Percentiles rank a stretch among this genome's conserved stretches.
Evolutionary conservation across 2,888 invertebrate species (phyloP).

Genomic region (Zeuzera pyrina): DNA sequence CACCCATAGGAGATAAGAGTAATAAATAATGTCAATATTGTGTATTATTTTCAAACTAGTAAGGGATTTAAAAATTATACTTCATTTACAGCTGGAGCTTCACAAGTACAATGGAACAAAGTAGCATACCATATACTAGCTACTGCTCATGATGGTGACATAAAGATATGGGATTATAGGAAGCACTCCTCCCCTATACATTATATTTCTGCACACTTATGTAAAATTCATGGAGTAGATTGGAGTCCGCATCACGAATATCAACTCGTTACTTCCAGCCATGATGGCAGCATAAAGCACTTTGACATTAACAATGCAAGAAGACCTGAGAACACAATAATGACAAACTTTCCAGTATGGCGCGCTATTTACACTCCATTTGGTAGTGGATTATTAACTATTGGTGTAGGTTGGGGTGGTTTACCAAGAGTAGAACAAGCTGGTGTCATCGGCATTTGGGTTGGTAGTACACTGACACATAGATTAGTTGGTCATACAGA

Average conservation of each 20-base stretch:
- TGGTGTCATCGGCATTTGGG: slow-evolving; percentile 69
- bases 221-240: slow-evolving; percentile 92
- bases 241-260: slow-evolving; percentile 93
- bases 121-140: slow-evolving; percentile 88
- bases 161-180: slow-evolving; percentile 95
- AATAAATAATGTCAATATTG: no score
- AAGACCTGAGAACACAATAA: slow-evolving; percentile 87
- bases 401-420: slow-evolving; percentile 92
- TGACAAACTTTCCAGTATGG: slow-evolving; percentile 92
- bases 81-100: slow-evolving; percentile 81
- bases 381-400: slow-evolving; percentile 92
- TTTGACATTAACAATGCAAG: slow-evolving; percentile 92
- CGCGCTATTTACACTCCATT: slow-evolving; percentile 94
- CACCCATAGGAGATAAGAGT: no score
- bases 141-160: slow-evolving; percentile 96
- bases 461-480: slow-evolving; percentile 81
- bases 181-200: slow-evolving; percentile 90
- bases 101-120: slow-evolving; percentile 95
- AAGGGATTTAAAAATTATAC: background rate
- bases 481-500: slow-evolving; percentile 96
- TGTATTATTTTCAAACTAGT: no score
- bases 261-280: slow-evolving; percentile 92
- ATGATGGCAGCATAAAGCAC: slow-evolving; percentile 96
- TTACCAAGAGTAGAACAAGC: slow-evolving; percentile 84
- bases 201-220: slow-evolving; percentile 93